Percentiles rank a stretch among this genome's conserved stretches.
Conservation (phyloP, 2,113 vertebrate genomes). For the Mesocricetus auratus region DNA sequence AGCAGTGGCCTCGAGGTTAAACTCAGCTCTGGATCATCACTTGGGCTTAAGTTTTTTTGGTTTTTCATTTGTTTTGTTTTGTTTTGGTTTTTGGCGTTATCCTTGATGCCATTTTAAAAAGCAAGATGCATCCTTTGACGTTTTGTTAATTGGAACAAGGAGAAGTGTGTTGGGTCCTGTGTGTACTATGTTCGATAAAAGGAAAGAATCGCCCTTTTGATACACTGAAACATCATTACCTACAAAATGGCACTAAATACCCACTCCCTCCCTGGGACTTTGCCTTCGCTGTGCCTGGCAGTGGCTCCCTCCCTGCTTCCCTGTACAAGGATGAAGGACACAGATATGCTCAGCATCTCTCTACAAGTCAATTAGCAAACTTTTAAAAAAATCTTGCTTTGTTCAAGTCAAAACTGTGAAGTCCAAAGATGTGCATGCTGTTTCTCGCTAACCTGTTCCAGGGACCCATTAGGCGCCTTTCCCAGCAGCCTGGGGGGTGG, state of each 20-base stretch:
- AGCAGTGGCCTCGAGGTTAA: constrained; percentile 1
- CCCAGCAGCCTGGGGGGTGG: constrained; percentile 58
- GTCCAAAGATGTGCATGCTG: constrained; percentile 30
- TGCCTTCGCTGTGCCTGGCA: not conserved
- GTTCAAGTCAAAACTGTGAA: constrained; percentile 44
- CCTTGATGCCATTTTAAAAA: constrained; percentile 64
- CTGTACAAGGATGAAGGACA: constrained; percentile 1
- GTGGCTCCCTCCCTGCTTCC: not conserved
- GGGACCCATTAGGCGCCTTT: constrained; percentile 62
- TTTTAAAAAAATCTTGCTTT: constrained; percentile 62
- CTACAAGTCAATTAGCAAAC: constrained; percentile 42
- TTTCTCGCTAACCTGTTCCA: constrained; percentile 64
- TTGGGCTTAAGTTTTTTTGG: constrained; percentile 52
- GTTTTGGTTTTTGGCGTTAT: constrained; percentile 51
- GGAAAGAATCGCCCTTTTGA: constrained; percentile 50
- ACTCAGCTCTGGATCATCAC: constrained; percentile 33
- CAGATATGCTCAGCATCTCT: not conserved
- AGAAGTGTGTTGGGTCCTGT: not conserved
- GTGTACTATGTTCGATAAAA: constrained; percentile 59
- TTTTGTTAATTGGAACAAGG: constrained; percentile 63
- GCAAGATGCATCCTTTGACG: constrained; percentile 41
- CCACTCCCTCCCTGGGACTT: not conserved
- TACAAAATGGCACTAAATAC: not conserved
- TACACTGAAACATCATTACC: not conserved
- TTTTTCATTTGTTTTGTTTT: no score